Conservation (phyloP, 2,888 invertebrate species). For the Hypercompe scribonia region DNA sequence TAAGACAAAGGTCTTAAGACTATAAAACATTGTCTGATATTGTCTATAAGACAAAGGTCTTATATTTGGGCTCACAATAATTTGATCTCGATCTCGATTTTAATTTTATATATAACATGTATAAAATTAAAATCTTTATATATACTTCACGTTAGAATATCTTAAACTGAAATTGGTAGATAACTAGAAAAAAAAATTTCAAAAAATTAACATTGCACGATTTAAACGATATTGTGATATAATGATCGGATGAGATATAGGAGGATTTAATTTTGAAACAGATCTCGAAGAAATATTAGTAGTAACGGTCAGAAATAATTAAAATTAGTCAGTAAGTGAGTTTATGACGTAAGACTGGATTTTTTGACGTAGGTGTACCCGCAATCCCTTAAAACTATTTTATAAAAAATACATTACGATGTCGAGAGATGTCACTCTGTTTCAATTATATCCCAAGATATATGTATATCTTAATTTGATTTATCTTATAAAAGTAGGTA, state of each 20-base stretch:
- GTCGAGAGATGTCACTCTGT: not conserved
- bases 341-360: too few relatives aligned
- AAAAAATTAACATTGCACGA: not conserved
- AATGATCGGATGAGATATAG: not conserved
- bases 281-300: not conserved
- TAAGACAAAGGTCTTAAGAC: too few relatives aligned
- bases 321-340: not conserved
- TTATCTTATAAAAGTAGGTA: not conserved
- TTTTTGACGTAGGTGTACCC: not conserved
- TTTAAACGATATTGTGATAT: not conserved
- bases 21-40: too few relatives aligned
- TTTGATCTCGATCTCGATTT: too few relatives aligned
- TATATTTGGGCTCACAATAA: too few relatives aligned
- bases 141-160: too few relatives aligned
- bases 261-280: not conserved
- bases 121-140: too few relatives aligned
- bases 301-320: not conserved
- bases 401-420: not conserved
- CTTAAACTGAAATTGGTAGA: not conserved
- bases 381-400: not conserved
- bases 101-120: too few relatives aligned
- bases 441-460: not conserved
- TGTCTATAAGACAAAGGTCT: too few relatives aligned
- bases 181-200: not conserved
- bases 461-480: not conserved